Percentiles rank a stretch among this genome's conserved stretches.
Conservation (phyloP, 2,113 vertebrate genomes). For the Podiceps cristatus region DNA sequence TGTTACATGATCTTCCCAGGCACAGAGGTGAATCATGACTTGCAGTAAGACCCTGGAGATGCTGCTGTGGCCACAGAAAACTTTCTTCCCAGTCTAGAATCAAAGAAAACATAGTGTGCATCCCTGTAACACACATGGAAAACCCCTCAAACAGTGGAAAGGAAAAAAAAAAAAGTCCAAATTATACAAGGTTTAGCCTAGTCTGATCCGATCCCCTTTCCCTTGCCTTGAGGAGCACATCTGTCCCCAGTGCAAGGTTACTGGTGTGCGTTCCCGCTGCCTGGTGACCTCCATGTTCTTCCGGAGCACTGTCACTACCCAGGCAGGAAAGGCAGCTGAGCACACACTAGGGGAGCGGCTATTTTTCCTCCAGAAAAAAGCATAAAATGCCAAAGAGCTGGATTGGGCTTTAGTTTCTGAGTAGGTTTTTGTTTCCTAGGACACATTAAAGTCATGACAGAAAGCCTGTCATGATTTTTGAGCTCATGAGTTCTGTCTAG, state of each 20-base stretch:
- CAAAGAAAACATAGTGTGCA: background rate
- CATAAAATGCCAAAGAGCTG: background rate
- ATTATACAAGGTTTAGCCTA: background rate
- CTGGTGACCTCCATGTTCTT: background rate
- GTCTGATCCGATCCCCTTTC: background rate
- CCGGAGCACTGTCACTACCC: background rate
- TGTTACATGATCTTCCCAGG: no score
- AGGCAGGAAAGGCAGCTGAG: conserved; percentile 16
- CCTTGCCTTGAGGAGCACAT: background rate
- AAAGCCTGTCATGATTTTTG: background rate
- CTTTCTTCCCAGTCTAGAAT: background rate
- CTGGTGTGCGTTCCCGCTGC: background rate
- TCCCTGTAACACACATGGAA: background rate
- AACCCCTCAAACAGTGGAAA: background rate
- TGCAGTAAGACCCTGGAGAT: background rate
- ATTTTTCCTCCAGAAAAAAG: background rate
- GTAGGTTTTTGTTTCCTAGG: background rate
- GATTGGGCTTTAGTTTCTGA: background rate
- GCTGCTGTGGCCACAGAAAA: background rate
- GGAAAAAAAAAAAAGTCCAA: background rate
- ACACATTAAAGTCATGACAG: background rate
- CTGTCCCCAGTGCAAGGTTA: conserved; percentile 47
- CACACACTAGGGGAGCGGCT: background rate
- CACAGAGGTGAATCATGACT: no score
- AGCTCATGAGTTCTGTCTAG: background rate